Base-by-base conservation (phyloP, 35 echinoderm and acorn worm species). In the Apostichopus californicus region DNA sequence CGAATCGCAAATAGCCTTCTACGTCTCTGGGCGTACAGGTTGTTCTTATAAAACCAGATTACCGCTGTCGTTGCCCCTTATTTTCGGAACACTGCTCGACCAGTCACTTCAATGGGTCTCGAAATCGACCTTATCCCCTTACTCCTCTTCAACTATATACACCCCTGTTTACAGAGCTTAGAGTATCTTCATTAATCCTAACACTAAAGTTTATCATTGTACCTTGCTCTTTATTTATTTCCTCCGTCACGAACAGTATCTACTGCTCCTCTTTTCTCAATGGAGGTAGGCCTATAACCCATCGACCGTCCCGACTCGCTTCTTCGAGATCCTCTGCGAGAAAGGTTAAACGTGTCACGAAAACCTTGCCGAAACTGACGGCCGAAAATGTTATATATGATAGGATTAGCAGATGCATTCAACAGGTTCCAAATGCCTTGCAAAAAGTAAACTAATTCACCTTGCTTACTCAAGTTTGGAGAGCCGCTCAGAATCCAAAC, bases 341-440 rank as follows among this genome's bases (percentile, higher is more conserved):
- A 68, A 68, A 68, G 78, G 7, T 54, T 13, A 22, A 80, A 80
- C 5, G 23, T 5, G 11, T 80, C 52, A 24, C 22, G 23, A 24
- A 80, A 28, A 54, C 23, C 78, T 80, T 22, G 12, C 13, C 78
- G 78, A 80, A 28, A 80, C 21, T 54, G 78, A 22, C 13, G 13
- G 5, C 78, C 78, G 21, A 80, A 80, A 12, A 80, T 54, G 22
- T 80, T 80, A 80, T 80, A 80, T 28, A 80, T 22, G 13, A 80
- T 22, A 22, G 78, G 78, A 22, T 80, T 80, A 80, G 78, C 78
- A 54, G 78, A 13, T 12, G 78, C 17, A 22, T 80, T 80, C 23
- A 80, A 12, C 78, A 80, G 21, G 22, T n/a, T 80, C 78, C 78
- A 80, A 54, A 80, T 80, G 3, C 78, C 78, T 22, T 80, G 78